Conservation (phyloP, 2,113 vertebrate species). For the Chiloscyllium plagiosum region DNA sequence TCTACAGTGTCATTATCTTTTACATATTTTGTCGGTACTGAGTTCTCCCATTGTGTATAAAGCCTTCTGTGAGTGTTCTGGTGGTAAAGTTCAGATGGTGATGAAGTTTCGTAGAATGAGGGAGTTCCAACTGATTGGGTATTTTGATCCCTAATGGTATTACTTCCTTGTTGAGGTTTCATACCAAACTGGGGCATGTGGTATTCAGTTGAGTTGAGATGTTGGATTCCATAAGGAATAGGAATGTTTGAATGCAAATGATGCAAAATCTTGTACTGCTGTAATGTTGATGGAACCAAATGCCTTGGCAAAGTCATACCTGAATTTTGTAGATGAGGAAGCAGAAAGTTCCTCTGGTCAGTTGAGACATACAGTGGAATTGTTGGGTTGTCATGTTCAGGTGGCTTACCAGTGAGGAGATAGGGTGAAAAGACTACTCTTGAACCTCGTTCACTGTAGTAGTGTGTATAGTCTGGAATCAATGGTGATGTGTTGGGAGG, state of each 20-base stretch:
- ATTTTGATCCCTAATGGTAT: slow-evolving; percentile 59
- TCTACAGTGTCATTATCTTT: background rate
- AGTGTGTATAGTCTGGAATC: slow-evolving; percentile 67
- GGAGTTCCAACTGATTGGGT: slow-evolving; percentile 57
- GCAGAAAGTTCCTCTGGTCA: slow-evolving; percentile 70
- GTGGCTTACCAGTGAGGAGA: slow-evolving; percentile 56
- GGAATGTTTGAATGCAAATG: slow-evolving; percentile 63
- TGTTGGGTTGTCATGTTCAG: slow-evolving; percentile 54
- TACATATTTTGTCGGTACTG: background rate
- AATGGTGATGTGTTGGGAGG: slow-evolving; percentile 60
- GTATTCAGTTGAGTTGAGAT: slow-evolving; percentile 56
- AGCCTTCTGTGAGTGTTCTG: background rate
- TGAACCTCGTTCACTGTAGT: slow-evolving; percentile 64
- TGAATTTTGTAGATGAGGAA: slow-evolving; percentile 56
- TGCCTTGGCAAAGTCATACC: slow-evolving; percentile 55
- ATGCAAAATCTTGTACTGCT: slow-evolving; percentile 73
- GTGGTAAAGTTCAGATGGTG: slow-evolving; percentile 28
- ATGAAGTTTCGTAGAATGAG: slow-evolving; percentile 57
- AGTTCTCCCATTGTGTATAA: background rate
- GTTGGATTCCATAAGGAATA: slow-evolving; percentile 68
- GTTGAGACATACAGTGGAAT: slow-evolving; percentile 63
- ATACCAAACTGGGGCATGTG: slow-evolving; percentile 52
- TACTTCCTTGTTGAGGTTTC: slow-evolving; percentile 54
- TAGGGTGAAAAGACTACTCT: slow-evolving; percentile 70
- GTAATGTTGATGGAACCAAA: slow-evolving; percentile 53